Percentiles rank a stretch among this genome's conserved stretches.
These are phyloP conservation scores for Brachionus plicatilis DNA, from an alignment of 1,140 invertebrate genomes.

Conservation along the genomic window DNA sequence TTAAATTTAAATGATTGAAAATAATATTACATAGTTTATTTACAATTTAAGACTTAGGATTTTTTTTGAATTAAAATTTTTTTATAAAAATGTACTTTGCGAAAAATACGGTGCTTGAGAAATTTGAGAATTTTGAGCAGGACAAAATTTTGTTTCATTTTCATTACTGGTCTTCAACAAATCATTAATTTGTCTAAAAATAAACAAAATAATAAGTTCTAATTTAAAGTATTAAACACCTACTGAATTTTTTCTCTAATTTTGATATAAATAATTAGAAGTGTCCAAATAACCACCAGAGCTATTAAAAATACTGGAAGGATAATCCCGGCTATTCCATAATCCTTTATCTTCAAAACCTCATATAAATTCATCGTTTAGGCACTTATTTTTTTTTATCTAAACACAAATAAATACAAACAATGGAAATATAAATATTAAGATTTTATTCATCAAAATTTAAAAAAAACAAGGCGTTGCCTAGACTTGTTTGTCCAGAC, in stretches of 20 bases:
- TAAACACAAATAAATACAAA: neutral
- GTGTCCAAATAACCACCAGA: neutral
- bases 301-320: neutral
- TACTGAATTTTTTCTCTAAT: conserved; percentile 8
- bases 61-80: neutral
- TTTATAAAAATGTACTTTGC: neutral
- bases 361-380: conserved; percentile 1
- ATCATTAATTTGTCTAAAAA: neutral
- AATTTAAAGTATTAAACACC: neutral
- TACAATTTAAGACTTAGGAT: too few species aligned
- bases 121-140: neutral
- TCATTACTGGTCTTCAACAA: neutral
- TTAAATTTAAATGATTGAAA: too few species aligned
- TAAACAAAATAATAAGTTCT: neutral
- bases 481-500: neutral
- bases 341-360: neutral
- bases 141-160: neutral
- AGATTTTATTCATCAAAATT: neutral
- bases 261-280: neutral
- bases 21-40: too few species aligned
- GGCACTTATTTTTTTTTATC: neutral
- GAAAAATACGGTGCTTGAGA: neutral
- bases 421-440: neutral
- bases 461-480: neutral
- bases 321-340: neutral